A percentile compares a stretch with the other conserved stretches of the same genome.
phyloP scores from a whole-genome alignment of 1,140 invertebrate species.

The Drosophila carrolli region DNA sequence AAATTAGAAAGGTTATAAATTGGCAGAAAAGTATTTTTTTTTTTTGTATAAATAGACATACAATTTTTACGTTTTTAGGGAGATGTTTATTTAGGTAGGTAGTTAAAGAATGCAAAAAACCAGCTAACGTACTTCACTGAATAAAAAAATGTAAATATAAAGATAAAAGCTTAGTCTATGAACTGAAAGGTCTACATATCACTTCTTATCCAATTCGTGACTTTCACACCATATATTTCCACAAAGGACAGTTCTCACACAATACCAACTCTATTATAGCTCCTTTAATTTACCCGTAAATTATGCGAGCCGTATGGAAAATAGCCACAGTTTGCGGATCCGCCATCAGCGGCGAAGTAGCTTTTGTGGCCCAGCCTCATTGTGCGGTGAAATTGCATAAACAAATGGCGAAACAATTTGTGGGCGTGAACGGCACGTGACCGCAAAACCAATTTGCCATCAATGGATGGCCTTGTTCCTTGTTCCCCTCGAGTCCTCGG shows the following conservation, averaged over 20 bases:
- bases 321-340: conserved; percentile 49
- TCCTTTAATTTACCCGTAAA: conserved; percentile 50
- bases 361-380: conserved; percentile 29
- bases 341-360: conserved; percentile 41
- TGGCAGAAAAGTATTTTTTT: too few relatives aligned
- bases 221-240: background rate
- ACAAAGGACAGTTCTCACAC: conserved; percentile 16
- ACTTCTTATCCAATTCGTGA: background rate
- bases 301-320: conserved; percentile 70
- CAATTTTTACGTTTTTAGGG: too few relatives aligned
- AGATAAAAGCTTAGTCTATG: too few relatives aligned
- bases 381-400: conserved; percentile 76
- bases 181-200: too few relatives aligned
- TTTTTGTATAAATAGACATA: too few relatives aligned
- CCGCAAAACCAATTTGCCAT: conserved; percentile 79
- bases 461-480: conserved; percentile 15
- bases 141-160: too few relatives aligned
- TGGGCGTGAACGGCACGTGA: conserved; percentile 79
- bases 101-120: too few relatives aligned
- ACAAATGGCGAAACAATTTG: conserved; percentile 82
- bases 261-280: conserved; percentile 42
- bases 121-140: too few relatives aligned
- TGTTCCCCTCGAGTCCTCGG: background rate
- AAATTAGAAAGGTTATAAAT: too few relatives aligned
- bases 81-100: too few relatives aligned